A percentile compares a stretch with the other conserved stretches of the same genome.
phyloP scores from a whole-genome alignment of 2,797 vertebrate species.

The Threskiornis aethiopicus region DNA sequence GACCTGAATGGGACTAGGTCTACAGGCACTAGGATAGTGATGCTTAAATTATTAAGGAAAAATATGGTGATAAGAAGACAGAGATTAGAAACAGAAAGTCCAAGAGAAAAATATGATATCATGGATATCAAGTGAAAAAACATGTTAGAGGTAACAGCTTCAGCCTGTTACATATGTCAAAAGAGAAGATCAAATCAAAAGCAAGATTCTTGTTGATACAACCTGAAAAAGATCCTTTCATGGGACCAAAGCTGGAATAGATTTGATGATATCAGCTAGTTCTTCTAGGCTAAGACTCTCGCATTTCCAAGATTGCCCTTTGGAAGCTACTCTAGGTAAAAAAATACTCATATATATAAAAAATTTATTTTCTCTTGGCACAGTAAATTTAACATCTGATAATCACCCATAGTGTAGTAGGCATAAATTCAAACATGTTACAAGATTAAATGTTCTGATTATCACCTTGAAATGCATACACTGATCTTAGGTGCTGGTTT shows the following conservation, averaged over 20 bases:
- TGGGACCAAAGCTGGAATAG: neutral
- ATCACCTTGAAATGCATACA: neutral
- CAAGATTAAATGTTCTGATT: neutral
- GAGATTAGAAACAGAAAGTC: neutral
- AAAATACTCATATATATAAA: no score
- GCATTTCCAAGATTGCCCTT: neutral
- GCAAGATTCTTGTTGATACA: neutral
- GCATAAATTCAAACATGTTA: neutral
- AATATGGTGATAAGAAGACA: neutral
- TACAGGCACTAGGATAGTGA: neutral
- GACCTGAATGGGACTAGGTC: neutral
- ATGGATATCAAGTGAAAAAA: neutral
- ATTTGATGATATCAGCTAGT: neutral
- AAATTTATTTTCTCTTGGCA: neutral
- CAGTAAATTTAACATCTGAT: neutral
- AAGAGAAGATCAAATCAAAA: neutral
- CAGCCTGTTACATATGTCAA: neutral
- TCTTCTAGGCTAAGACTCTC: neutral
- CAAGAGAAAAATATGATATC: neutral
- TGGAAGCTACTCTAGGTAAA: neutral
- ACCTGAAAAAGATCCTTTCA: neutral
- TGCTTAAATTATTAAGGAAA: neutral
- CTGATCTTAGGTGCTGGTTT: neutral
- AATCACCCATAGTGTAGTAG: neutral
- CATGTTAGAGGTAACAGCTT: neutral